Percentiles rank a stretch among this genome's conserved stretches.
Conservation (phyloP, 2,113 vertebrate species). For the Empidonax traillii region DNA sequence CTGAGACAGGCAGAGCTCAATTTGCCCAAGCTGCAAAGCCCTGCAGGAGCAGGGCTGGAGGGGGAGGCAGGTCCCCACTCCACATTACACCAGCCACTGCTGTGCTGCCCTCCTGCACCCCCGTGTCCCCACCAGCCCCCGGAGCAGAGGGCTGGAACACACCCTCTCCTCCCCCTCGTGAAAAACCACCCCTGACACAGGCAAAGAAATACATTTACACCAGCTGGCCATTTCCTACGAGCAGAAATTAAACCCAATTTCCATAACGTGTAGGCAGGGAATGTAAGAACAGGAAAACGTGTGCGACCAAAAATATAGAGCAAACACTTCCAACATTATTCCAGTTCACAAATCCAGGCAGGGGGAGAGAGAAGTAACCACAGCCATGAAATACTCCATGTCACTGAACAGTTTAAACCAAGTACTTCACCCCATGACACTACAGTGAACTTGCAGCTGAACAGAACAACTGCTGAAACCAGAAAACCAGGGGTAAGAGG, state of each 20-base stretch:
- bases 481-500: neutral
- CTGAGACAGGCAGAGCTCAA: fast-evolving
- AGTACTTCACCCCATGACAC: neutral
- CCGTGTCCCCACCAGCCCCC: fast-evolving
- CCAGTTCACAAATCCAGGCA: slow-evolving; percentile 4
- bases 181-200: neutral
- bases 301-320: neutral
- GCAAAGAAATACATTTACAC: neutral
- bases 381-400: neutral
- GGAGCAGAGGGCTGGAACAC: neutral
- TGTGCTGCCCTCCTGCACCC: neutral
- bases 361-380: neutral
- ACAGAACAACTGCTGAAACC: neutral
- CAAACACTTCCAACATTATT: neutral
- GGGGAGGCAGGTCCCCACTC: neutral
- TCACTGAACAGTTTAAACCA: neutral
- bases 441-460: neutral
- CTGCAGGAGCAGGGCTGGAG: neutral
- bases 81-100: fast-evolving
- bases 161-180: neutral
- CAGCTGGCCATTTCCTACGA: neutral
- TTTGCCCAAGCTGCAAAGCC: neutral
- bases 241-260: neutral
- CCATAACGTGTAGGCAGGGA: neutral
- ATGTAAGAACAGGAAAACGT: neutral